Conservation (phyloP, 2,797 vertebrate species). For the Gymnodraco acuticeps region DNA sequence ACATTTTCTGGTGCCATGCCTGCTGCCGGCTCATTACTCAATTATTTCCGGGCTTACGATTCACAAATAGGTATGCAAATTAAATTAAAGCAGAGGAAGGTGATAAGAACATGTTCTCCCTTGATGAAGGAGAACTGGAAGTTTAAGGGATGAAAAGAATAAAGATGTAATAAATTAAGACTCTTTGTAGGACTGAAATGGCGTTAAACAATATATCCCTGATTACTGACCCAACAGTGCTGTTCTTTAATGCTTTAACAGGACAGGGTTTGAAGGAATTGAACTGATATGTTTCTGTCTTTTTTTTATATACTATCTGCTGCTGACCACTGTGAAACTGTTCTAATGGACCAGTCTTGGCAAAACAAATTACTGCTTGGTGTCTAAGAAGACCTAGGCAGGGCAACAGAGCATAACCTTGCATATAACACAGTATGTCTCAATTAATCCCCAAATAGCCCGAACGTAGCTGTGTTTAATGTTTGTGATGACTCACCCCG, state of each 20-base stretch:
- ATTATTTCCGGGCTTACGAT: slow-evolving; percentile 73
- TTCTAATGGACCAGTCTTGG: slow-evolving; percentile 28
- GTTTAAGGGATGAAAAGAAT: slow-evolving; percentile 63
- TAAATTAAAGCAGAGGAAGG: slow-evolving; percentile 73
- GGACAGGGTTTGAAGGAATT: slow-evolving; percentile 14
- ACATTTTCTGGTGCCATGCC: slow-evolving; percentile 52
- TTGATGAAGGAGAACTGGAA: slow-evolving; percentile 66
- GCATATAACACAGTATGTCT: slow-evolving; percentile 47
- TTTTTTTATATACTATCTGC: slow-evolving; percentile 35
- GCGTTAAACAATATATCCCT: slow-evolving; percentile 16
- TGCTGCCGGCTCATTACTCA: slow-evolving; percentile 79
- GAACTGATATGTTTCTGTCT: slow-evolving; percentile 21
- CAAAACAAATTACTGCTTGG: slow-evolving; percentile 29
- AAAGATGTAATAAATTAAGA: slow-evolving; percentile 68
- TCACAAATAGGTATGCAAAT: slow-evolving; percentile 83
- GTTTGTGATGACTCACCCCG: slow-evolving; percentile 88
- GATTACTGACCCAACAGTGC: too few relatives aligned
- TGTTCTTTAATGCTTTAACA: too few relatives aligned
- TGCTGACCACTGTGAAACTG: slow-evolving; percentile 34
- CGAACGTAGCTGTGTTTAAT: slow-evolving; percentile 56
- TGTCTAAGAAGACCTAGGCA: slow-evolving; percentile 40
- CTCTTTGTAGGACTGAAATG: slow-evolving; percentile 51
- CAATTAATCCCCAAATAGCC: slow-evolving; percentile 69
- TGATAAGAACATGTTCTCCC: slow-evolving; percentile 76
- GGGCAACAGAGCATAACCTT: slow-evolving; percentile 52